Evolutionary conservation across 2,888 invertebrate genomes (phyloP), one percentile per base, ranked within the genome.

Genomic region (Nymphalis urticae): DNA sequence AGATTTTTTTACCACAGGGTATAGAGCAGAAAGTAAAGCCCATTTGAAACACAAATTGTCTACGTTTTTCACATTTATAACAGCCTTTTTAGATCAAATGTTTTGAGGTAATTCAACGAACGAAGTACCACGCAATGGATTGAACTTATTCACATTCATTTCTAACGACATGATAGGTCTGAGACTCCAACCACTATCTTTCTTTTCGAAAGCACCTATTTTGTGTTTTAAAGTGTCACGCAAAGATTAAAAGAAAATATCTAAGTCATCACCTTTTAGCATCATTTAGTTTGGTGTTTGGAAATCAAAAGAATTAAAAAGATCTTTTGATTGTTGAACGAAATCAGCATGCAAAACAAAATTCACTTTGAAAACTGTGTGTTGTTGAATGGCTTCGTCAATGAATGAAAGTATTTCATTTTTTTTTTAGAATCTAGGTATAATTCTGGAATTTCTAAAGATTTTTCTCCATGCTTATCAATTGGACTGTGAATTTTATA

Each of bases 31-130:
- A n/a, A 51, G 51, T n/a, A 51, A 51, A 10, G 19, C 51, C 51
- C 50, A 51, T n/a, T 51, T 51, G 19, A 51, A 51, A 51, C 51
- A 51, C 9, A n/a, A 9, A n/a, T 50, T 8, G 21, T 51, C 21
- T 19, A 19, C 2, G n/a, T 77, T 78, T 76, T 77, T 73, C 19
- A 78, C 76, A 72, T 78, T 76, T 24, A 77, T 69, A 6, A 78
- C 66, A 60, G 76, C 76, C 62, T 77, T 76, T 68, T 78, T 79
- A 17, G 17, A 1, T 70, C 64, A 72, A 48, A 77, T 77, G 48
- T n/a, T 72, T 24, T 62, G 19, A 24, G 76, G 77, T 72, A 77
- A 73, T 27, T 74, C 72, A 48, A 77, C 69, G 60, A 68, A 79
- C 8, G 75, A 74, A 19, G 73, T 66, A 19, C 72, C 75, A 9